Conservation (phyloP, 2,888 invertebrate genomes). For the Microplitis deprimator region DNA sequence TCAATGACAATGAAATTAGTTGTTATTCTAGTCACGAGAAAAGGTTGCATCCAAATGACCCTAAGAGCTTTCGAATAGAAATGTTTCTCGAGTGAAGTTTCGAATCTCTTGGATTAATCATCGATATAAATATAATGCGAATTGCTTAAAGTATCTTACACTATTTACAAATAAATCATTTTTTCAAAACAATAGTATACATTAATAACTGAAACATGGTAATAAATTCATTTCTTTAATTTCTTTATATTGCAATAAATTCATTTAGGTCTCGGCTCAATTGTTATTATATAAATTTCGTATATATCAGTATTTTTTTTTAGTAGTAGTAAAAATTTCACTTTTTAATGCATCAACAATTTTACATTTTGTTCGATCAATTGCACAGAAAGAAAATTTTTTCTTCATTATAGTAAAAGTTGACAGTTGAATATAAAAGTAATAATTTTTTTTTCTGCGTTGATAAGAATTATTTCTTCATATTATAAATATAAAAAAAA, state of each 20-base stretch:
- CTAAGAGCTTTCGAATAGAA: constrained; percentile 19
- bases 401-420: background rate
- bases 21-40: constrained; percentile 23
- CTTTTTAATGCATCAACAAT: background rate
- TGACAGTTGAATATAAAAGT: no score
- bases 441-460: no score
- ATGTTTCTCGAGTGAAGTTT: constrained; percentile 16
- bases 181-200: background rate
- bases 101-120: constrained; percentile 6
- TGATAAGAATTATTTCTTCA: no score
- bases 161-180: background rate
- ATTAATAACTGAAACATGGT: background rate
- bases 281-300: background rate
- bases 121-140: background rate
- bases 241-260: background rate
- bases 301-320: background rate
- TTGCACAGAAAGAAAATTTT: background rate
- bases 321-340: background rate
- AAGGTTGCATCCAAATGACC: constrained; percentile 34
- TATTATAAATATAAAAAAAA: no score
- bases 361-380: background rate
- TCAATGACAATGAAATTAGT: constrained; percentile 1
- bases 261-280: background rate
- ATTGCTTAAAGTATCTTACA: background rate
- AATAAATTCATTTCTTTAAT: background rate